Conservation (phyloP, 2,797 vertebrate species). For the Varecia variegata region DNA sequence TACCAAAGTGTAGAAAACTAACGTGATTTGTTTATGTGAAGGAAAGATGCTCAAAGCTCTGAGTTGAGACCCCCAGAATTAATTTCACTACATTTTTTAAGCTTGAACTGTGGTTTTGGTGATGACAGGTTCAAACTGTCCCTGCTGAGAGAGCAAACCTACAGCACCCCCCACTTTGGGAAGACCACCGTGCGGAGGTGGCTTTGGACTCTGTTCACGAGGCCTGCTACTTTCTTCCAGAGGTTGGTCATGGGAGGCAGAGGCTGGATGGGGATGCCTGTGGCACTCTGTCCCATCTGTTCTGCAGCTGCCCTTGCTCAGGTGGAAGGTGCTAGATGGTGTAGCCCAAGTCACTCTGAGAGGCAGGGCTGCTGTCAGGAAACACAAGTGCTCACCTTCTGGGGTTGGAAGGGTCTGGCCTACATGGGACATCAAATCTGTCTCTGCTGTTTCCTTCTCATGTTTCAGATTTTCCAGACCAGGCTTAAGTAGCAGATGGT, state of each 20-base stretch:
- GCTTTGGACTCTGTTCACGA: slow-evolving; percentile 24
- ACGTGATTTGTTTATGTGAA: slow-evolving; percentile 20
- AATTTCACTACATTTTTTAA: slow-evolving; percentile 65
- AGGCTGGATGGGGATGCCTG: neutral
- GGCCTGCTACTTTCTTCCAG: slow-evolving; percentile 21
- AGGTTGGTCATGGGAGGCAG: slow-evolving; percentile 58
- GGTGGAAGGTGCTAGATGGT: slow-evolving; percentile 45
- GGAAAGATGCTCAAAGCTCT: neutral
- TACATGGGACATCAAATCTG: neutral
- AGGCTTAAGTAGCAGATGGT: neutral
- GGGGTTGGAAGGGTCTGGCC: neutral
- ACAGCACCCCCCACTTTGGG: neutral
- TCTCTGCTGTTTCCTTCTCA: neutral
- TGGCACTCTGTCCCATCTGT: slow-evolving; percentile 46
- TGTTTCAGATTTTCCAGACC: neutral
- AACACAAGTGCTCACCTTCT: neutral
- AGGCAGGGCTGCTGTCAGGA: slow-evolving; percentile 25
- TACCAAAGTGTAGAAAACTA: slow-evolving; percentile 8
- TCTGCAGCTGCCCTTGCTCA: slow-evolving; percentile 60
- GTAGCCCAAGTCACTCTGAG: slow-evolving; percentile 11
- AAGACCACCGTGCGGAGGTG: slow-evolving; percentile 10
- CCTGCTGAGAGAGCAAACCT: slow-evolving; percentile 32
- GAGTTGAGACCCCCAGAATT: slow-evolving; percentile 51
- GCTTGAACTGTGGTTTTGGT: slow-evolving; percentile 54
- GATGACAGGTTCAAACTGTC: slow-evolving; percentile 71